Evolutionary conservation across 1,140 invertebrate genomes (phyloP), one percentile per base, ranked within the genome.

Genomic region (Drosophila ambigua): DNA sequence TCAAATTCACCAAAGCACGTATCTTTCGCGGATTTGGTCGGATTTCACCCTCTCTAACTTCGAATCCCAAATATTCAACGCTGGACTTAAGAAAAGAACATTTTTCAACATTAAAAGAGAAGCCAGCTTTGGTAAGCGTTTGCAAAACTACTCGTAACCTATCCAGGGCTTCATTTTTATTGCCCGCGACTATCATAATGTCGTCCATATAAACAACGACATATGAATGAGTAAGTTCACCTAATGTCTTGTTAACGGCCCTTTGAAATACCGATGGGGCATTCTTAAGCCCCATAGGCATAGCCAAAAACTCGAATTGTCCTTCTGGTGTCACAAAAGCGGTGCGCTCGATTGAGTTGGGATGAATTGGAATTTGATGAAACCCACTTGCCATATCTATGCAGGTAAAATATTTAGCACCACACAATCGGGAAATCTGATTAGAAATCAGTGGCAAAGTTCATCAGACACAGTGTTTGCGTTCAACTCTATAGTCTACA

Each of bases 311-410:
- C 9, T 44, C 11, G 20, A 45, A 46, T 31, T 61, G 58, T n/a
- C 31, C 58, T 2, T 43, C 43, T n/a, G 53, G 43, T 7, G 53
- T 57, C 11, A 57, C 53, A 57, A 57, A 45, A 13, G 23, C 53
- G 20, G 43, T 57, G 26, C 26, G 13, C 24, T 55, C 41, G 3
- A 44, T 20, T 26, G 20, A 55, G 24, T 55, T 41, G 9, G 53
- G 13, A 45, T 55, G 41, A 11, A 55, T 44, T 20, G 39, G 39
- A 24, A 55, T 55, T 26, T 45, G 53, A 15, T 45, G 41, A 23
- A 44, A 55, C 5, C 53, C 53, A 24, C 59, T 61, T 5, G 39
- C 48, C 48, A 61, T 51, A 61, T 62, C 49, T 11, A 45, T 7
- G 7, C 26, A 45, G 8, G 39, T 24, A 26, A 51, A 61, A 51